Percentiles rank a stretch among this genome's conserved stretches.
Evolutionary conservation across 2,888 invertebrate genomes (phyloP).

Genomic region (Cheiracanthium punctorium): DNA sequence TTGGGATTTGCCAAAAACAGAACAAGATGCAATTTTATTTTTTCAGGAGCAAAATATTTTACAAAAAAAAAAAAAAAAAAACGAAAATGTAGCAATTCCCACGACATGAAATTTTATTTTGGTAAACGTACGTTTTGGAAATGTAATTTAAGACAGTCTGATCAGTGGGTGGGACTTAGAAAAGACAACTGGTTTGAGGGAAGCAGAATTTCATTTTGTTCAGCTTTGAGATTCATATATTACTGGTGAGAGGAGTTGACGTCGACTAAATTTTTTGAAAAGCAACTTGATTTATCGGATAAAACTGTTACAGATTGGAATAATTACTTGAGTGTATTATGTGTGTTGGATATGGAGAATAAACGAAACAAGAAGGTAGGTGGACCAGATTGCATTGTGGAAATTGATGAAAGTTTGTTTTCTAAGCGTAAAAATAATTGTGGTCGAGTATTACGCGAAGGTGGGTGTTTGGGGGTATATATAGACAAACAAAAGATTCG

Average conservation of each 20-base stretch:
- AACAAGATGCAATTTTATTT: too few relatives aligned
- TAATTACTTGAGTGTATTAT: background rate
- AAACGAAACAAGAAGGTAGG: background rate
- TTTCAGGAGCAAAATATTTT: too few relatives aligned
- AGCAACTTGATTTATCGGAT: background rate
- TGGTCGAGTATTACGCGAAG: constrained; percentile 20
- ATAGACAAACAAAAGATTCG: constrained; percentile 7
- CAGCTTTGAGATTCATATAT: constrained; percentile 18
- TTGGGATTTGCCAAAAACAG: too few relatives aligned
- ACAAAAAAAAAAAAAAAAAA: too few relatives aligned
- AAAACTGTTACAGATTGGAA: background rate
- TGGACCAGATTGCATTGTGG: background rate
- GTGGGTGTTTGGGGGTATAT: constrained; percentile 4
- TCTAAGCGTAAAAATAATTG: constrained; percentile 17
- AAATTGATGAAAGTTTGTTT: constrained; percentile 20
- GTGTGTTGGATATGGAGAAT: background rate
- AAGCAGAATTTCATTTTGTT: background rate
- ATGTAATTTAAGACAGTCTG: background rate
- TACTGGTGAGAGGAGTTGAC: constrained; percentile 27
- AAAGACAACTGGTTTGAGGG: background rate
- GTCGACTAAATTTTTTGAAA: constrained; percentile 22
- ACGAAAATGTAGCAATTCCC: too few relatives aligned
- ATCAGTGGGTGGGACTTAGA: background rate
- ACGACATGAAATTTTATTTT: background rate
- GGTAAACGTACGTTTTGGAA: too few relatives aligned